Evolutionary conservation across 2,797 vertebrate genomes (phyloP).

Genomic region (Catamblyrhynchus diadema): DNA sequence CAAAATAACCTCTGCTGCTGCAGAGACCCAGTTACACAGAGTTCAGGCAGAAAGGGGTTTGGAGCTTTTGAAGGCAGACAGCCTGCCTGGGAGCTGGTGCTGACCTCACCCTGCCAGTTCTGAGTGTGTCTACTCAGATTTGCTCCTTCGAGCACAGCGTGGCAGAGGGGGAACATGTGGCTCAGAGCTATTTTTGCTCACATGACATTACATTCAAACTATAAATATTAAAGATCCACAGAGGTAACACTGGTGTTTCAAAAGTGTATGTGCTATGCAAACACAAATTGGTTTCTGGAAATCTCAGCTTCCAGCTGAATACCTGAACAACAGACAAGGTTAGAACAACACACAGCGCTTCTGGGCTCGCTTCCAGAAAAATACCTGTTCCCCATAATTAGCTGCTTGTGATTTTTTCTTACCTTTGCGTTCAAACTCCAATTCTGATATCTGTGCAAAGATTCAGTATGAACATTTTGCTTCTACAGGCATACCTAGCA

Average conservation of each 20-base stretch:
- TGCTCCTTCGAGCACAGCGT: conserved; percentile 1
- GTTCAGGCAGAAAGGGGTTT: neutral
- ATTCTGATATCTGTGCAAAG: neutral
- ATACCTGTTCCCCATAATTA: conserved; percentile 11
- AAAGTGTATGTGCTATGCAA: conserved; percentile 28
- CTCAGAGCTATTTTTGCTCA: conserved; percentile 60
- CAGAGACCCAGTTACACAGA: neutral
- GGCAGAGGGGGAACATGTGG: conserved; percentile 29
- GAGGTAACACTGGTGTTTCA: conserved; percentile 8
- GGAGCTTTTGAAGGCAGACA: neutral
- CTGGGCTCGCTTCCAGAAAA: conserved; percentile 33
- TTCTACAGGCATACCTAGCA: neutral
- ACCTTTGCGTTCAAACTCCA: conserved; percentile 11
- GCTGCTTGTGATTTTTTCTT: neutral
- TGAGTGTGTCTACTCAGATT: neutral
- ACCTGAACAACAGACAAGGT: conserved; percentile 38
- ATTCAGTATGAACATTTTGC: neutral
- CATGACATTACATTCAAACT: conserved; percentile 52
- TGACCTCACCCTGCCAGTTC: conserved; percentile 41
- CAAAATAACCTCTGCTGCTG: neutral
- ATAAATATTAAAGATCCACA: conserved; percentile 48
- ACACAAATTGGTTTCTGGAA: conserved; percentile 29
- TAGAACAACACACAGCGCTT: neutral
- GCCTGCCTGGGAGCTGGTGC: conserved; percentile 36
- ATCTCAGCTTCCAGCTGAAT: conserved; percentile 28